Evolutionary conservation across 2,888 invertebrate species (phyloP), one percentile per base, ranked within the genome.

Genomic region (Griposia aprilina): DNA sequence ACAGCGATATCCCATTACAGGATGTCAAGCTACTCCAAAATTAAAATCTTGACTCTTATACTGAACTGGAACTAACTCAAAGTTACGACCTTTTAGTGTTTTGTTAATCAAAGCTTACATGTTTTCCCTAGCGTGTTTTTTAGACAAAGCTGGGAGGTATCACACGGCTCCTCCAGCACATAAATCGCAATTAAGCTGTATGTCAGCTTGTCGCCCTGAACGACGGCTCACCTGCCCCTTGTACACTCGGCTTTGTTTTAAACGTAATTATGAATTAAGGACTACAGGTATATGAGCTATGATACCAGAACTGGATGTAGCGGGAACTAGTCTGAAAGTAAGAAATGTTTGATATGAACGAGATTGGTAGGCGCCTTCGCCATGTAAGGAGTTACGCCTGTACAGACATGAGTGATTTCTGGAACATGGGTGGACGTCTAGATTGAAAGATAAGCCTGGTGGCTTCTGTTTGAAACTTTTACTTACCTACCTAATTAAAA

Each of bases 131-230:
- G 10, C 59, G 15, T 60, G 0, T 69, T 68, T 48, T 68, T 57
- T 60, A 52, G 73, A 50, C 59, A n/a, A 45, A 57, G 50, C 74
- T 65, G 83, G 66, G 67, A 86, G 83, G 79, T 74, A 60, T 72
- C 76, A 85, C 80, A 78, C 69, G 55, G 76, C 59, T 74, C 66
- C 62, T 80, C 72, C 50, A 74, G 77, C 76, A 72, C 87, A 88
- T 92, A 92, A 92, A 92, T 92, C 84, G 88, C 89, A 92, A 92
- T 92, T 91, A 91, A 83, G 84, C 78, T 82, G 78, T 87, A 80
- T 66, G 83, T 82, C 88, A 82, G 66, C 79, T 82, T 79, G 78
- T 89, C 83, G 74, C 76, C 59, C 36, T 59, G 67, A 59, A 69
- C 41, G 76, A 80, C 76, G 65, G 55, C 73, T 82, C 84, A 82